These are phyloP conservation scores for Andrena marginata DNA, from an alignment of 2,888 invertebrate genomes.

Conservation along the genomic window DNA sequence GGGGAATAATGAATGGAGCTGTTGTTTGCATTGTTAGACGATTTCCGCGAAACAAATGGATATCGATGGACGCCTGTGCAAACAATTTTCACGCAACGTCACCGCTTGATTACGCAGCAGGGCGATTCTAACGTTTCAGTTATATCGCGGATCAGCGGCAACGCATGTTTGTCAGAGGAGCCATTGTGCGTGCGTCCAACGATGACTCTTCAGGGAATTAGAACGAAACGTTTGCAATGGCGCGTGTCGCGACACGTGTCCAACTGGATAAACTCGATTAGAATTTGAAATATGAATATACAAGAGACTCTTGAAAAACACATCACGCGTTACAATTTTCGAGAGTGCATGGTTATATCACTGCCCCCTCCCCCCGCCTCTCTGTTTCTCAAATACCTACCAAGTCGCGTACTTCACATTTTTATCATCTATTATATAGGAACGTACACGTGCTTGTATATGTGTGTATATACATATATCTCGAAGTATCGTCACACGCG, in stretches of 20 bases:
- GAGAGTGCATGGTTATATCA: too few species aligned
- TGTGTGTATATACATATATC: constrained; percentile 26
- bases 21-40: background rate
- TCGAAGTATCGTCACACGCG: constrained; percentile 6
- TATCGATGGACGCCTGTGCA: background rate
- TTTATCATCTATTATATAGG: constrained; percentile 51
- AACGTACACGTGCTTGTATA: constrained; percentile 21
- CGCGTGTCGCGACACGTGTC: constrained; percentile 3
- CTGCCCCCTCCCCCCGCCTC: constrained; percentile 19
- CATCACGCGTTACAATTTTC: too few species aligned
- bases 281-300: background rate
- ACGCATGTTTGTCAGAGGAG: constrained; percentile 42
- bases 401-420: constrained; percentile 36
- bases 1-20: background rate
- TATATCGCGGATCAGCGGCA: constrained; percentile 38
- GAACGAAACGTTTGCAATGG: constrained; percentile 39
- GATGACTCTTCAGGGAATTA: constrained; percentile 52
- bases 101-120: constrained; percentile 16
- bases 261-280: background rate
- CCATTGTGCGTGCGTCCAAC: constrained; percentile 27
- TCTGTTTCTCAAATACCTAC: constrained; percentile 7
- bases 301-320: background rate
- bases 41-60: background rate
- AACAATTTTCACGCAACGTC: constrained; percentile 26
- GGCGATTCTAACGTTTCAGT: constrained; percentile 48